phyloP scores from a whole-genome alignment of 2,888 invertebrate species.

The Temnothorax rugatulus region DNA sequence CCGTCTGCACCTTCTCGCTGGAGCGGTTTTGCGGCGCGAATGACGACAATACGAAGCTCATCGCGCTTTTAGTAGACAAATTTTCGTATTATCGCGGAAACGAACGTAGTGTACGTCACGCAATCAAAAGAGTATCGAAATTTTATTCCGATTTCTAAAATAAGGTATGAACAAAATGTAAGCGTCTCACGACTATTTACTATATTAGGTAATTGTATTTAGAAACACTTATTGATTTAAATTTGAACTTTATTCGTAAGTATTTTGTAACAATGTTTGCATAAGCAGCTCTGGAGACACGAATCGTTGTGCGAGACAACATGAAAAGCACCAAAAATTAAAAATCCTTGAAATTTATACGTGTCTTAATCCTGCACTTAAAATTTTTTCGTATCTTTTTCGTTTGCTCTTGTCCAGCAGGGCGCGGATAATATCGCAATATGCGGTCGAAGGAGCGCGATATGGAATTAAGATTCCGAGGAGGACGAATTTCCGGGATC shows the following conservation, averaged over 20 bases:
- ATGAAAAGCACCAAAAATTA: neutral
- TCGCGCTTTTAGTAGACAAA: conserved; percentile 29
- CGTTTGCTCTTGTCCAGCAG: neutral
- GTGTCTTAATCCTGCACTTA: neutral
- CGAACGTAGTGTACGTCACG: neutral
- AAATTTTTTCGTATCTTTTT: neutral
- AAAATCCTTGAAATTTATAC: neutral
- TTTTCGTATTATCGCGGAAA: conserved; percentile 30
- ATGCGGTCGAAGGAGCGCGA: conserved; percentile 57
- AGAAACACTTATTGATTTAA: neutral
- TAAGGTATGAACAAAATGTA: neutral
- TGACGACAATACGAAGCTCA: conserved; percentile 48
- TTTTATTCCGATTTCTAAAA: neutral
- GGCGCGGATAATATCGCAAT: conserved; percentile 58
- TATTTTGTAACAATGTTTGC: neutral
- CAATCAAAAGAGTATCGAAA: neutral
- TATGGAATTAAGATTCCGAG: conserved; percentile 79
- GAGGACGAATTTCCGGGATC: conserved; percentile 60
- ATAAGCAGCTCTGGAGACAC: neutral
- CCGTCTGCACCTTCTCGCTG: conserved; percentile 56
- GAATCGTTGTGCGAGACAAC: neutral
- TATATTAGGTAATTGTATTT: conserved; percentile 2
- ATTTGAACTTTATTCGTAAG: neutral
- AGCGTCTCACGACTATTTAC: neutral
- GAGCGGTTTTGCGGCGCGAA: conserved; percentile 46